Evolutionary conservation across 2,888 invertebrate species (phyloP), one percentile per base, ranked within the genome.

Genomic region (Sturmia bella): DNA sequence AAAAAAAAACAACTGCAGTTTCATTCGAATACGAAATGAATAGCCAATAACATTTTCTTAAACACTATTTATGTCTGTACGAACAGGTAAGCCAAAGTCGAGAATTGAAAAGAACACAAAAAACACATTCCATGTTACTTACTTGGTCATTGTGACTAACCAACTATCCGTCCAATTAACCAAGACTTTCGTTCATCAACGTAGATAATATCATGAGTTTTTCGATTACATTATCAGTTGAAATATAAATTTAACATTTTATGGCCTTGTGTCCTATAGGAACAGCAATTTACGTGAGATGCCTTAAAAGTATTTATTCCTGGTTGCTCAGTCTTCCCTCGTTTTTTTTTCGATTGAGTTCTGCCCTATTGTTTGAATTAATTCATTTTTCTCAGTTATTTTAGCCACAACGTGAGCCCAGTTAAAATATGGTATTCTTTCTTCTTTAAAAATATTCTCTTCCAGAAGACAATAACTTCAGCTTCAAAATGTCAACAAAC

Each of bases 221-320:
- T 66, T 74, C 84, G 84, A 84, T 87, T 87, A 86, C 88, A 84
- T 86, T 89, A 89, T 89, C 89, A 89, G 89, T 89, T 89, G 87
- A 89, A 89, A 87, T 89, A 89, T 89, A 89, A 89, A 89, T 89
- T 89, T 84, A 63, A 86, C 84, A 85, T 88, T 89, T 89, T 89
- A 89, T 87, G 84, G 80, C 59, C 75, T 81, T 80, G 76, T 84
- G 83, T 81, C 80, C 75, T 75, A 56, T 41, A 80, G 70, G 78
- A 66, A 66, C 41, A 66, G 21, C 27, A 74, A 79, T 85, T 84
- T 89, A 87, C 89, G 87, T 89, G 89, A 85, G 87, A 83, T 84
- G 87, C 84, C 59, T 78, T 50, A 43, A 48, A 75, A 82, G 70
- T 78, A 50, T 56, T 54, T 43, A 39, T 59, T 54, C 19, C 37